Percentiles rank a stretch among this genome's conserved stretches.
Conservation (phyloP, 2,888 invertebrate species). For the Meta bourneti region DNA sequence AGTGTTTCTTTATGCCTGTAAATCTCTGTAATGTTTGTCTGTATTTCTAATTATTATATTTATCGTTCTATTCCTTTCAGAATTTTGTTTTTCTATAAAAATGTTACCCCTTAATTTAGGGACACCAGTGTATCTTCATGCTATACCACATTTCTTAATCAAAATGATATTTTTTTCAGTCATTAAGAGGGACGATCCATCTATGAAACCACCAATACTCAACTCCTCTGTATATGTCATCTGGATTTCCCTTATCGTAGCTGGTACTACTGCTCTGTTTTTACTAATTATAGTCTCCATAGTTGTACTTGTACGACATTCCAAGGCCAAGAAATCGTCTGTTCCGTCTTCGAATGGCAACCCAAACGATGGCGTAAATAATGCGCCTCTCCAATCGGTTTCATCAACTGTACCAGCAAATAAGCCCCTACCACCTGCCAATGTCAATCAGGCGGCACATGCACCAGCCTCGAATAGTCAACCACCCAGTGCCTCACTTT, state of each 20-base stretch:
- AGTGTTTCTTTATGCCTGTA: too few relatives aligned
- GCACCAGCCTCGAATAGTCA: not conserved
- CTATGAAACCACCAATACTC: too few relatives aligned
- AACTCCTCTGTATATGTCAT: too few relatives aligned
- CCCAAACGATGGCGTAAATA: not conserved
- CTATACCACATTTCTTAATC: not conserved
- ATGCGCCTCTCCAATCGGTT: slow-evolving; percentile 5
- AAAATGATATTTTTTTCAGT: slow-evolving; percentile 8
- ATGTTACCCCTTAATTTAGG: too few relatives aligned
- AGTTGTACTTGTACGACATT: not conserved
- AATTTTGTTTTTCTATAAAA: too few relatives aligned
- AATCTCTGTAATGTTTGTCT: too few relatives aligned
- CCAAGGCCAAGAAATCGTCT: not conserved
- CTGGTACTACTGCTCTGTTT: not conserved
- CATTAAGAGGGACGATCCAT: too few relatives aligned
- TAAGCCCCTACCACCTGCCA: not conserved
- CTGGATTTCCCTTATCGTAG: not conserved
- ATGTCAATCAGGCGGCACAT: not conserved
- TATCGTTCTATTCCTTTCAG: too few relatives aligned
- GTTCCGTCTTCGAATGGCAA: not conserved
- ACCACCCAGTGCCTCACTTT: slow-evolving; percentile 6
- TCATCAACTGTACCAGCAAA: slow-evolving; percentile 14
- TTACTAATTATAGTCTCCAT: slow-evolving; percentile 19
- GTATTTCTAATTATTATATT: too few relatives aligned
- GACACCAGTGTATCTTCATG: too few relatives aligned